Conservation (phyloP, 2,113 vertebrate genomes). For the Ardeotis arabs region DNA sequence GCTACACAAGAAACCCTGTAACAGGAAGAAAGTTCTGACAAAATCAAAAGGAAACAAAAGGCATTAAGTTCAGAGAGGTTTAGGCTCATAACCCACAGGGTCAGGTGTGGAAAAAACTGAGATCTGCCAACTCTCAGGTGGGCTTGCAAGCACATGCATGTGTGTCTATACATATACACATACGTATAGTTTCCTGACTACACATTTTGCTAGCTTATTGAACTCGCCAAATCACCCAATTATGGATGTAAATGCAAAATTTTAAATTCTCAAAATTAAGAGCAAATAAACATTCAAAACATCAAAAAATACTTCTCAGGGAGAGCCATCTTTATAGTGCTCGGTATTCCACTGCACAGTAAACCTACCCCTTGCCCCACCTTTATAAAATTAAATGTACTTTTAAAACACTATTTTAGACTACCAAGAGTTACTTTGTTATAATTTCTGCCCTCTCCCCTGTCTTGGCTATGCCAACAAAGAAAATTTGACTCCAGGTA, state of each 20-base stretch:
- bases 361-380: rapidly evolving
- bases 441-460: not conserved
- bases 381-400: not conserved
- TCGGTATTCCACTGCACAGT: not conserved
- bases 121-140: rapidly evolving
- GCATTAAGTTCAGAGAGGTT: not conserved
- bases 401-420: not conserved
- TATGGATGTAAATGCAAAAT: not conserved
- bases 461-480: not conserved
- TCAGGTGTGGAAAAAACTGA: not conserved
- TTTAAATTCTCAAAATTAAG: not conserved
- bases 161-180: not conserved
- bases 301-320: not conserved
- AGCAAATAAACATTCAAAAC: not conserved
- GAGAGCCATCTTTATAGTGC: not conserved
- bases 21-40: not conserved
- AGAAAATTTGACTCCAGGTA: not conserved
- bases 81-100: not conserved
- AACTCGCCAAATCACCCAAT: not conserved
- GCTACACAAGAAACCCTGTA: not conserved
- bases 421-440: not conserved
- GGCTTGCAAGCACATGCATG: not conserved
- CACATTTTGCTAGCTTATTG: not conserved
- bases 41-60: not conserved
- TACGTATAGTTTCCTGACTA: not conserved